Percentiles rank a stretch among this genome's conserved stretches.
phyloP scores from a whole-genome alignment of 1,140 invertebrate genomes.

The Eueides isabella region DNA sequence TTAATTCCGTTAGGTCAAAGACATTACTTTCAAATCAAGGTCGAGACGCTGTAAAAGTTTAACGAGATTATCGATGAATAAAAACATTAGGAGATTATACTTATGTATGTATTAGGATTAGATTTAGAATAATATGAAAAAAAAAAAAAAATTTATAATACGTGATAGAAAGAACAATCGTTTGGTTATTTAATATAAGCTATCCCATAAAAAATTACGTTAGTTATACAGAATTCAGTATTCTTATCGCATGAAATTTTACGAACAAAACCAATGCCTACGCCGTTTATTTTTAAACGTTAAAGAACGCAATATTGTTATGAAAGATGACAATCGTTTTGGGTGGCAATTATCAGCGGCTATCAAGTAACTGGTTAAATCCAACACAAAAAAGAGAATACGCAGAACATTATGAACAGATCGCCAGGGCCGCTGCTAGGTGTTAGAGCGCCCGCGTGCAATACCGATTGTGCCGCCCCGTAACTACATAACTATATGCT shows the following conservation, averaged over 20 bases:
- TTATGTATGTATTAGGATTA: background rate
- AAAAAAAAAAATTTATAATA: no score
- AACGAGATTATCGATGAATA: constrained; percentile 14
- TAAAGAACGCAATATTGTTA: background rate
- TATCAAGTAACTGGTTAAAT: background rate
- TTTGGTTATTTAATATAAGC: no score
- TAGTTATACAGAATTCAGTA: background rate
- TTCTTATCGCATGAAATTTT: background rate
- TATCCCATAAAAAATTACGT: no score
- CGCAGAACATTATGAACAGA: background rate
- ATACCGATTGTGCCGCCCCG: no score
- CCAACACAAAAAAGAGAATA: background rate
- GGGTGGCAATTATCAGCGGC: background rate
- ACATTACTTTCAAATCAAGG: constrained; percentile 45
- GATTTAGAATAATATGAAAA: background rate
- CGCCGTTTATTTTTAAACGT: no score
- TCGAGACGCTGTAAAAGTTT: constrained; percentile 32
- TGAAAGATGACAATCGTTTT: background rate
- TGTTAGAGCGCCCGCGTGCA: no score
- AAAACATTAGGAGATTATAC: background rate
- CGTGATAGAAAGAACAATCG: no score
- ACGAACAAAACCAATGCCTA: background rate
- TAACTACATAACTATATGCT: no score
- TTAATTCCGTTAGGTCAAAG: constrained; percentile 45
- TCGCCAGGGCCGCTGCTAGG: no score